Conservation (phyloP, 2,888 invertebrate species). For the Ophion costatus region DNA sequence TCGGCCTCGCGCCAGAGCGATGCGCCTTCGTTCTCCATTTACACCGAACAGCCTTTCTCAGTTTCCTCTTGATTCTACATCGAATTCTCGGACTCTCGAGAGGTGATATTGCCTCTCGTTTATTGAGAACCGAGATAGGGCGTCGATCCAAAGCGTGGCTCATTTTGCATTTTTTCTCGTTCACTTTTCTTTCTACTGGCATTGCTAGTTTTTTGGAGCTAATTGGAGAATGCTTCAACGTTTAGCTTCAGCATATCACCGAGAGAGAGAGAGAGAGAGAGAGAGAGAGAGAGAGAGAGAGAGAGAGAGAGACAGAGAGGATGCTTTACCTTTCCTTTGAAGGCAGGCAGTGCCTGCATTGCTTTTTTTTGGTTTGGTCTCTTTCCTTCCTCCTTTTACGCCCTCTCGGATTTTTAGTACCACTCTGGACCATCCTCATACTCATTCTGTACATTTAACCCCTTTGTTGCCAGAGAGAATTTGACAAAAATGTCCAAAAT, state of each 20-base stretch:
- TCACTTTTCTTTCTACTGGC: slow-evolving; percentile 54
- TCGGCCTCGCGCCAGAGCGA: slow-evolving; percentile 8
- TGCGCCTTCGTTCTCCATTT: slow-evolving; percentile 23
- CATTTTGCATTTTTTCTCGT: slow-evolving; percentile 1
- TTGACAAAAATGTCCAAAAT: too few species aligned
- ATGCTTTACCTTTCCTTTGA: slow-evolving; percentile 38
- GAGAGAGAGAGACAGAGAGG: too few species aligned
- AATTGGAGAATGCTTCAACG: slow-evolving; percentile 76
- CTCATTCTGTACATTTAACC: slow-evolving; percentile 76
- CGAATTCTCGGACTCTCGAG: slow-evolving; percentile 31
- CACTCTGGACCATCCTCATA: slow-evolving; percentile 74
- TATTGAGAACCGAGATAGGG: slow-evolving; percentile 26
- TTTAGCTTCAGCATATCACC: slow-evolving; percentile 51
- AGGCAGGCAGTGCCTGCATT: slow-evolving; percentile 43
- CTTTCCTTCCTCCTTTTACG: slow-evolving; percentile 1
- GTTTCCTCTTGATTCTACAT: slow-evolving; percentile 13
- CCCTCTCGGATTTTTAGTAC: slow-evolving; percentile 26
- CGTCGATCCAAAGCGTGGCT: slow-evolving; percentile 26
- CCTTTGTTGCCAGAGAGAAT: too few species aligned
- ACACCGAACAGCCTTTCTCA: slow-evolving; percentile 41
- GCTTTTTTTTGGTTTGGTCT: slow-evolving; percentile 40
- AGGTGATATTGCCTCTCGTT: slow-evolving; percentile 63
- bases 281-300: too few species aligned
- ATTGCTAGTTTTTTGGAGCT: slow-evolving; percentile 80
- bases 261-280: slow-evolving; percentile 13